Conservation (phyloP, 2,113 vertebrate genomes). For the Leptosomus discolor region DNA sequence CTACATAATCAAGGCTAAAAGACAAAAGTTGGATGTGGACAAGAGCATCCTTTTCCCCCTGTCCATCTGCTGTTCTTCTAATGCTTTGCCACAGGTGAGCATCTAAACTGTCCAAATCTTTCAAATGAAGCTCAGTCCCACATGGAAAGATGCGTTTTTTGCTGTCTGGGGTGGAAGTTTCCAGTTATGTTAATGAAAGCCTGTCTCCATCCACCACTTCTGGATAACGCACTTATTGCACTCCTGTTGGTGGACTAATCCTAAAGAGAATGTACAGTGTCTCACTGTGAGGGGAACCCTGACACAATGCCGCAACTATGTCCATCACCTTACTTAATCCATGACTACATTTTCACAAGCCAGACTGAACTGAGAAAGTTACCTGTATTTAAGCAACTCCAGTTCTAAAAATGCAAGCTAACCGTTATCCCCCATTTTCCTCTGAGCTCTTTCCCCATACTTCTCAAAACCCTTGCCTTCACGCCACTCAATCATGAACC, state of each 20-base stretch:
- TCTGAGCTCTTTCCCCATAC: neutral
- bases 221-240: neutral
- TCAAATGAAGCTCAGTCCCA: neutral
- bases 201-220: neutral
- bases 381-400: neutral
- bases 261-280: neutral
- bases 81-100: neutral
- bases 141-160: neutral
- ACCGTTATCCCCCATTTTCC: neutral
- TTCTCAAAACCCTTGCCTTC: neutral
- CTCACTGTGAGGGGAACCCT: neutral
- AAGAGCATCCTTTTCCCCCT: neutral
- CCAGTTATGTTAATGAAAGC: neutral
- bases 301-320: neutral
- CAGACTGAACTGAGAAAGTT: neutral
- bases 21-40: neutral
- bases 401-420: neutral
- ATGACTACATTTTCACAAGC: neutral
- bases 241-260: neutral
- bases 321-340: neutral
- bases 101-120: neutral
- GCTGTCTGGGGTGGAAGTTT: neutral
- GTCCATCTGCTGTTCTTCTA: neutral
- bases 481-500: neutral
- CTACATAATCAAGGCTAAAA: neutral